Conservation (phyloP, 2,797 vertebrate genomes). For the Pipistrellus pygmaeus region DNA sequence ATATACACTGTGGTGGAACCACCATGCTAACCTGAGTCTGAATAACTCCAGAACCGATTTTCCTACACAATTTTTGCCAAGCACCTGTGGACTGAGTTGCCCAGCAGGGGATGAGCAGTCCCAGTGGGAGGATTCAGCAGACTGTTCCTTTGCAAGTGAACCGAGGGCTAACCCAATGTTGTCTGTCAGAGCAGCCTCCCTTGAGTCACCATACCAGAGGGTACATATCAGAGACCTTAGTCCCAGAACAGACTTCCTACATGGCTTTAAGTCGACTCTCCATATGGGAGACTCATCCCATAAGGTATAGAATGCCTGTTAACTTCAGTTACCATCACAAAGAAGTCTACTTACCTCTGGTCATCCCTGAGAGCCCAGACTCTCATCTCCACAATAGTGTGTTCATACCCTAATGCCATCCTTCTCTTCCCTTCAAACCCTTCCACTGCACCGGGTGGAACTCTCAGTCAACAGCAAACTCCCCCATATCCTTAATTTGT, state of each 20-base stretch:
- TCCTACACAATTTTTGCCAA: neutral
- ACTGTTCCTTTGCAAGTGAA: neutral
- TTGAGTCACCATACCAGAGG: neutral
- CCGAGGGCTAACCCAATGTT: neutral
- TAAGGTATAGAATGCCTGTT: neutral
- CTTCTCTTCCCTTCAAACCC: neutral
- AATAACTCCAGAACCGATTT: neutral
- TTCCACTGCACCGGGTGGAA: neutral
- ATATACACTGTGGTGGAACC: neutral
- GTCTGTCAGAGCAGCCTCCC: slow-evolving; percentile 14
- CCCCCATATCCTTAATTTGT: neutral
- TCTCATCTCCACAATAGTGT: neutral
- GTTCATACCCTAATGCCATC: neutral
- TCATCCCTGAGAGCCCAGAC: neutral
- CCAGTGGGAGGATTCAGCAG: neutral
- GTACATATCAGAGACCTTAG: neutral
- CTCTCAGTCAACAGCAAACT: neutral
- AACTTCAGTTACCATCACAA: neutral
- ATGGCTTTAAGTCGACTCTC: neutral
- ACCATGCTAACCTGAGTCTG: neutral
- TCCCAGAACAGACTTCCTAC: neutral
- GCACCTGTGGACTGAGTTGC: neutral
- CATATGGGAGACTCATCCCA: neutral
- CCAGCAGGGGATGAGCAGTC: neutral
- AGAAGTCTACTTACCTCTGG: neutral